Conservation (phyloP, 2,888 invertebrate species). For the Brenthis hecate region DNA sequence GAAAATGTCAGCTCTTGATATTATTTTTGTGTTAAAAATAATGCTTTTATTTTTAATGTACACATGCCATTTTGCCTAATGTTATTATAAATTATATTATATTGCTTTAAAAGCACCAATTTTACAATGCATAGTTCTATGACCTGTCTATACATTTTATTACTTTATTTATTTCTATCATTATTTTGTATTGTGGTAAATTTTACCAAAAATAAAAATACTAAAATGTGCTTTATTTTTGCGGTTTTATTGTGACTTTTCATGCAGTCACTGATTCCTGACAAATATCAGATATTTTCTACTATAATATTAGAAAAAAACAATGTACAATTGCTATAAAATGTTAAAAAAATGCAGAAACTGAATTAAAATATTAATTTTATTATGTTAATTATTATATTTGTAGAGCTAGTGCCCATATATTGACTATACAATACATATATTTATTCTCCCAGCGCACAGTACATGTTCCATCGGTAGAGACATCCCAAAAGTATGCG, state of each 20-base stretch:
- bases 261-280: not conserved
- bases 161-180: conserved; percentile 82
- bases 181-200: conserved; percentile 82
- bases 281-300: not conserved
- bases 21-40: conserved; percentile 77
- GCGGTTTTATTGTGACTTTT: conserved; percentile 54
- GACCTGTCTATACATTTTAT: conserved; percentile 82
- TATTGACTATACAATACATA: conserved; percentile 92
- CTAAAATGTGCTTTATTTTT: conserved; percentile 79
- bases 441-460: conserved; percentile 94
- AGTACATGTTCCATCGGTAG: conserved; percentile 90
- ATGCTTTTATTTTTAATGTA: conserved; percentile 81
- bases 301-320: not conserved
- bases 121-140: conserved; percentile 82
- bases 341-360: not conserved
- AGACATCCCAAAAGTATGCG: conserved; percentile 92
- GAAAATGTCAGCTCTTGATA: conserved; percentile 75
- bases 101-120: conserved; percentile 83
- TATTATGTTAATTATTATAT: conserved; percentile 47
- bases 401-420: conserved; percentile 87
- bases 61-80: conserved; percentile 83
- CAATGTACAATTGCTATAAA: not conserved
- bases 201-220: conserved; percentile 83
- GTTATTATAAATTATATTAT: conserved; percentile 82
- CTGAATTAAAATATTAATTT: not conserved